Conservation (phyloP, 2,113 vertebrate species). For the Ifrita kowaldi region DNA sequence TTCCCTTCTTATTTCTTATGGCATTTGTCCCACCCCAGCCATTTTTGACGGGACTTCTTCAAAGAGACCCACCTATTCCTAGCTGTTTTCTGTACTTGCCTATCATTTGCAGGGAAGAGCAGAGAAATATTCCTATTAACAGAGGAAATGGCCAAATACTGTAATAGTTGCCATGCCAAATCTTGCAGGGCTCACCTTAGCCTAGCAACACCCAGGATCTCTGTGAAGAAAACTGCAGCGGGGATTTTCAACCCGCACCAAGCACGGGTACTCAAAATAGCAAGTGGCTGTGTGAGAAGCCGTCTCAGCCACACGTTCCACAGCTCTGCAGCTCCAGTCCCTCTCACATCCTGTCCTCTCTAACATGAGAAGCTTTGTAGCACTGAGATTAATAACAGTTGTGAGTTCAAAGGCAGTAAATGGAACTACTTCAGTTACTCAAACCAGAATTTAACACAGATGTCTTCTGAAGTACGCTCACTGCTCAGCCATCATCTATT, state of each 20-base stretch:
- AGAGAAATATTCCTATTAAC: neutral
- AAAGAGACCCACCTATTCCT: neutral
- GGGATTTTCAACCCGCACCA: fast-evolving
- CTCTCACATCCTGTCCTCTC: slow-evolving; percentile 39
- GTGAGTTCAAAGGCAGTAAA: slow-evolving; percentile 15
- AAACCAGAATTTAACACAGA: neutral
- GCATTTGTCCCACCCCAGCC: neutral
- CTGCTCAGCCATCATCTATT: neutral
- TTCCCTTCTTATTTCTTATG: neutral
- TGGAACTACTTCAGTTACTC: neutral
- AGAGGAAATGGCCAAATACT: neutral
- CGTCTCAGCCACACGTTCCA: neutral
- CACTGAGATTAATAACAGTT: slow-evolving; percentile 8
- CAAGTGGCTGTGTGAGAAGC: neutral
- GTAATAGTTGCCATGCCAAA: fast-evolving
- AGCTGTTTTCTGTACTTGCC: neutral
- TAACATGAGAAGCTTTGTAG: neutral
- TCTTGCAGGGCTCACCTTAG: neutral
- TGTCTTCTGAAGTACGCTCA: neutral
- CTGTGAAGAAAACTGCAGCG: neutral
- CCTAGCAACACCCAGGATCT: neutral
- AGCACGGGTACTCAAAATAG: neutral
- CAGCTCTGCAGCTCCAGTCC: neutral
- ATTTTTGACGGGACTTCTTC: neutral
- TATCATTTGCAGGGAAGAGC: neutral